Conservation (phyloP, 2,113 vertebrate genomes). For the Suricata suricatta region DNA sequence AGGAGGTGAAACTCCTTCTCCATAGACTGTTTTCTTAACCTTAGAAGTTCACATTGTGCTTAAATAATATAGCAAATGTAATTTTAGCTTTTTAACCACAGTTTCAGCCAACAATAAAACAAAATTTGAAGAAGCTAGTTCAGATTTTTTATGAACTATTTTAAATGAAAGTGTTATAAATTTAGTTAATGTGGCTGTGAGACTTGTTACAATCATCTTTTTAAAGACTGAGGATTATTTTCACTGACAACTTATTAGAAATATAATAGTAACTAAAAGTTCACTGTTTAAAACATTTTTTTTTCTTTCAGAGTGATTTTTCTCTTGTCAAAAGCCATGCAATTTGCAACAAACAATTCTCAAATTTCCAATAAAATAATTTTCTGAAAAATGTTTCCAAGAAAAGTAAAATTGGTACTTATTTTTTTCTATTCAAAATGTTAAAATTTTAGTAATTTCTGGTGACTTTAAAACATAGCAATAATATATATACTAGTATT, state of each 20-base stretch:
- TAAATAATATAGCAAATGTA: not conserved
- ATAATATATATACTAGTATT: not conserved
- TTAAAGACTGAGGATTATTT: not conserved
- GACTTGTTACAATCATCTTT: not conserved
- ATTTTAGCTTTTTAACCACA: not conserved
- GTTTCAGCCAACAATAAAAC: not conserved
- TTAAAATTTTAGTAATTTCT: not conserved
- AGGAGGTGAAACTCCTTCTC: constrained; percentile 43
- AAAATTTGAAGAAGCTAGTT: not conserved
- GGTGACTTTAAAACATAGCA: not conserved
- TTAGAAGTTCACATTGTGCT: not conserved
- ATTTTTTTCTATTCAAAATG: not conserved
- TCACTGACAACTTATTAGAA: not conserved
- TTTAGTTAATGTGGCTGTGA: not conserved
- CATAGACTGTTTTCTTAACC: not conserved
- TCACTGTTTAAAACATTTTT: not conserved
- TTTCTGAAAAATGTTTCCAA: constrained; percentile 1
- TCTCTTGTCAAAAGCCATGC: constrained; percentile 58
- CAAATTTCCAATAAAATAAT: not conserved
- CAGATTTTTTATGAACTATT: not conserved
- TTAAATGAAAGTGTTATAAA: not conserved
- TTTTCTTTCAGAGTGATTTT: constrained; percentile 30
- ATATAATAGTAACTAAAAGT: constrained; percentile 32
- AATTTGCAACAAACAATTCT: constrained; percentile 37
- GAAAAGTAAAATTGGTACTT: not conserved